phyloP scores from a whole-genome alignment of 1,140 invertebrate species.

The Drosophila parabipectinata region DNA sequence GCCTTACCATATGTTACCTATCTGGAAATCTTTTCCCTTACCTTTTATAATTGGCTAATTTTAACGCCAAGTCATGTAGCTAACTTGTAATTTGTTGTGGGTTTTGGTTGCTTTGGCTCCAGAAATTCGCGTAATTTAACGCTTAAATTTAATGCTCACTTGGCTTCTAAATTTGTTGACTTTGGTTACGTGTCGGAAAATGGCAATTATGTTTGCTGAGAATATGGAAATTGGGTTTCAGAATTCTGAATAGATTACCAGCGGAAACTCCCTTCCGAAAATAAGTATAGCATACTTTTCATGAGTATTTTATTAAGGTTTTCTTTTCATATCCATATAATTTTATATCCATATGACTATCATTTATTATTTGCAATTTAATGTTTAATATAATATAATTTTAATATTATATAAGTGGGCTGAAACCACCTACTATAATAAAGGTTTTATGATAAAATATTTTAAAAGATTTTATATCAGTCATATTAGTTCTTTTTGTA shows the following conservation, averaged over 20 bases:
- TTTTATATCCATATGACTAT: too few relatives aligned
- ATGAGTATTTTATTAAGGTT: too few relatives aligned
- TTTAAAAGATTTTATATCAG: too few relatives aligned
- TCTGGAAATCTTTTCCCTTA: slow-evolving; percentile 4
- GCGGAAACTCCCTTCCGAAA: not conserved
- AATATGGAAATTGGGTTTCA: not conserved
- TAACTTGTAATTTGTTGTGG: slow-evolving; percentile 58
- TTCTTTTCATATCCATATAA: too few relatives aligned
- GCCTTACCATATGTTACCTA: slow-evolving; percentile 44
- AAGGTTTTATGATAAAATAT: too few relatives aligned
- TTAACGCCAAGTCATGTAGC: slow-evolving; percentile 70
- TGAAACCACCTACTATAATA: too few relatives aligned
- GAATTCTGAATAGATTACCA: not conserved
- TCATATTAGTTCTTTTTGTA: too few relatives aligned
- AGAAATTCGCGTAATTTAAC: slow-evolving; percentile 37
- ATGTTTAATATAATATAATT: too few relatives aligned
- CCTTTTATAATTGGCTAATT: slow-evolving; percentile 59
- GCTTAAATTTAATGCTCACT: slow-evolving; percentile 64
- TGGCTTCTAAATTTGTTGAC: slow-evolving; percentile 11
- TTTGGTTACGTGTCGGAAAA: slow-evolving; percentile 17
- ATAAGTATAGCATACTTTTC: not conserved
- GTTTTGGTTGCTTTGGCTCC: not conserved
- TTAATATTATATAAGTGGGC: too few relatives aligned
- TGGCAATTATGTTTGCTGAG: slow-evolving; percentile 7
- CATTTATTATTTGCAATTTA: too few relatives aligned